phyloP scores from a whole-genome alignment of 30 jellyfish, hydroid and myxozoan genomes.

The Aurelia aurita complex sp. Pacific region DNA sequence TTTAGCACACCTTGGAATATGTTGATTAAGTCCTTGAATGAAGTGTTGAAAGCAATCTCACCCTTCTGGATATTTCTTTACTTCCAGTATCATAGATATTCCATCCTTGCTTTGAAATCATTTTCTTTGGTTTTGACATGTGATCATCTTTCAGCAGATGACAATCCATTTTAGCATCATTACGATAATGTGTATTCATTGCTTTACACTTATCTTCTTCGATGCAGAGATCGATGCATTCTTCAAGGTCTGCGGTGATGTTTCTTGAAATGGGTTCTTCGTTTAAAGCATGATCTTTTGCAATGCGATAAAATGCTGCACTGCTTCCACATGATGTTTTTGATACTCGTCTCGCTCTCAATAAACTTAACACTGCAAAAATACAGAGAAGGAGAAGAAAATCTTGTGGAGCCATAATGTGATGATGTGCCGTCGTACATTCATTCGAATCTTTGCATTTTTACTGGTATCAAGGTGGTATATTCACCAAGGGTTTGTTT shows the following conservation, averaged over 20 bases:
- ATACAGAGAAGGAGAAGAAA: too few relatives aligned
- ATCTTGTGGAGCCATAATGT: too few relatives aligned
- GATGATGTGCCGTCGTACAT: too few relatives aligned
- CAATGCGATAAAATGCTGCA: conserved; percentile 45
- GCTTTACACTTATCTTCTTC: conserved; percentile 28
- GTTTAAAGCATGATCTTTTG: conserved; percentile 22
- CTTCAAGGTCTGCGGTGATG: conserved; percentile 11
- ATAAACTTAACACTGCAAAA: too few relatives aligned
- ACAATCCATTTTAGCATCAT: conserved; percentile 24
- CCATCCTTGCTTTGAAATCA: conserved; percentile 38
- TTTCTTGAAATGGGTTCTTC: conserved; percentile 33
- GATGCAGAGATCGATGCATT: conserved; percentile 31
- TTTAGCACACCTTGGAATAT: too few relatives aligned
- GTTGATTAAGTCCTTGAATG: too few relatives aligned
- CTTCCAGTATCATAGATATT: conserved; percentile 32
- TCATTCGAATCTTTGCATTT: too few relatives aligned
- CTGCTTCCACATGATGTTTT: conserved; percentile 33
- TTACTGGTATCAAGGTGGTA: too few relatives aligned
- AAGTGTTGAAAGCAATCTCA: neutral
- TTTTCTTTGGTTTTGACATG: conserved; percentile 26
- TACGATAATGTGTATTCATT: conserved; percentile 7
- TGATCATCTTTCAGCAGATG: conserved; percentile 42
- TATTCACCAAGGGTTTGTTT: too few relatives aligned
- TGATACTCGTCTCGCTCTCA: conserved; percentile 2
- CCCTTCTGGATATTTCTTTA: conserved; percentile 27